Base-by-base conservation (phyloP, 2,113 vertebrate species). In the Sinocyclocheilus maitianheensis region DNA sequence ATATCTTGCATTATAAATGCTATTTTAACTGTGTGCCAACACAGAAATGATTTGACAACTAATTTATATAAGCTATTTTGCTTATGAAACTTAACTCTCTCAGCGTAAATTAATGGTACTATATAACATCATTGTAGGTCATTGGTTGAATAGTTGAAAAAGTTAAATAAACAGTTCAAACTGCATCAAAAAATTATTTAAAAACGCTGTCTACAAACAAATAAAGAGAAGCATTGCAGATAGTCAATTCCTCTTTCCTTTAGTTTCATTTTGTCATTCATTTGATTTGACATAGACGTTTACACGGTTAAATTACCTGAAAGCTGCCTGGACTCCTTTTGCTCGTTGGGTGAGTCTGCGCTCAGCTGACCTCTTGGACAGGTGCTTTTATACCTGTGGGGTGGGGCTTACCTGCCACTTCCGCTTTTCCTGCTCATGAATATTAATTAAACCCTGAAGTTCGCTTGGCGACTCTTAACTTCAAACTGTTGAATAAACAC, bases 321-420 rank as follows among this genome's bases (percentile, higher is more conserved):
- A 37, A 58, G 46, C 77, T 67, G 69, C 46, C 30, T 24, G 11
- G 67, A 40, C 83, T 81, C 86, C 76, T 76, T 84, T 7, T 18
- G 37, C n/a, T 79, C 69, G 18, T 58, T 26, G 5, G 3, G 4
- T 13, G 18, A 37, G 3, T 20, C 26, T 53, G 13, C 46, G 10
- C 46, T 16, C n/a, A 18, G 5, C 51, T 12, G 53, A 22, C 26
- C 3, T 26, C 26, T 34, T 2, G 12, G 16, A 34, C 26, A 34
- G 26, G 76, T 78, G 53, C 3, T n/a, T 58, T n/a, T 79, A 12
- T 8, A 14, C 30, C 30, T 14, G 53, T 0, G 30, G 40, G 53
- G 77, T 5, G 26, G 51, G 53, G 77, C 77, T 12, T 62, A 37
- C 1, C 43, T n/a, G 5, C 1, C 16, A 37, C 37, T 48, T n/a